Evolutionary conservation across 2,113 vertebrate genomes (phyloP), one percentile per base, ranked within the genome.

Genomic region (Meles meles): DNA sequence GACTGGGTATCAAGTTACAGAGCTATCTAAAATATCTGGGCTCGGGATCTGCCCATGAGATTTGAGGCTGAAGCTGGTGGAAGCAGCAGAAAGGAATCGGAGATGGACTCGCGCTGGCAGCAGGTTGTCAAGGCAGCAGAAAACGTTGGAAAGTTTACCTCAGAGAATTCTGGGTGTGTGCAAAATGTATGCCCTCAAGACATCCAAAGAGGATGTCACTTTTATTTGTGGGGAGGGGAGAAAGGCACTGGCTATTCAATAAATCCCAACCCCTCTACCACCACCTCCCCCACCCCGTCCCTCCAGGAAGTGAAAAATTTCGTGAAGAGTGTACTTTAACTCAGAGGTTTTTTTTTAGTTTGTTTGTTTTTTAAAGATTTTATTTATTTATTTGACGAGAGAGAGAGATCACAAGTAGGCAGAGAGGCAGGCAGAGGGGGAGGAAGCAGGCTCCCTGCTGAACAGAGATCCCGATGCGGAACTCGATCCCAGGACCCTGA

Each of bases 281-380:
- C 17, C 2, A n/a, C n/a, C n/a, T n/a, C 9, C 6, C 61, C 13
- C 3, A 18, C 6, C 61, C 13, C 3, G 14, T n/a, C 1, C 34
- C 27, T 25, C 37, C 6, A 65, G 23, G 52, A 52, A 67, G 29
- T 57, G 63, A 85, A 85, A 85, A 39, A 10, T 79, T 52, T 9
- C 7, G 7, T n/a, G n/a, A 21, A 95, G 17, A 29, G 44, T 5
- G 72, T 13, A 47, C 37, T 94, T 96, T 59, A 80, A 74, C 47
- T 12, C 9, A 82, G 76, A 88, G 81, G 86, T 89, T 95, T 95
- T n/a, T n/a, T n/a, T n/a, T n/a, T n/a, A n/a, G n/a, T n/a, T n/a
- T n/a, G n/a, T n/a, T n/a, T n/a, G n/a, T n/a, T n/a, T n/a, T n/a
- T n/a, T n/a, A n/a, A n/a, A n/a, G n/a, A n/a, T n/a, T n/a, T n/a